These are phyloP conservation scores for Orchesella cincta DNA, from an alignment of 1,140 invertebrate genomes.

Conservation along the genomic window DNA sequence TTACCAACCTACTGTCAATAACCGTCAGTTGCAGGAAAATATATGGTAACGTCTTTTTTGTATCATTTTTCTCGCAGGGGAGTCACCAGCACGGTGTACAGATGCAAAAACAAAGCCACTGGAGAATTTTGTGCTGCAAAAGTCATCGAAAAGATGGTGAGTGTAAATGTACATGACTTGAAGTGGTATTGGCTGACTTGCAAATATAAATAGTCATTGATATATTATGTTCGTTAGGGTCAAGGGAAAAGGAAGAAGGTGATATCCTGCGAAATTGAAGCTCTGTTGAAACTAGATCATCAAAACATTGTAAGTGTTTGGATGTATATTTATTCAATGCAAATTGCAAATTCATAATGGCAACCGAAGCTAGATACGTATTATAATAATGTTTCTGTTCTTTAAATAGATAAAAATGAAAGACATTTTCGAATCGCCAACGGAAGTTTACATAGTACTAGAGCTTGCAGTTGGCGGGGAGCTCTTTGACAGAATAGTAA, in stretches of 20 bases:
- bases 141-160: constrained; percentile 54
- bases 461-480: constrained; percentile 59
- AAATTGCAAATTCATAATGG: background rate
- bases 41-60: too few species aligned
- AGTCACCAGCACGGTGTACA: constrained; percentile 53
- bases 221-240: too few species aligned
- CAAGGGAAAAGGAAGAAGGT: constrained; percentile 52
- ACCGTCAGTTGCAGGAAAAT: too few species aligned
- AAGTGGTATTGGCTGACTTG: too few species aligned
- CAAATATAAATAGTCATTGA: too few species aligned
- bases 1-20: background rate
- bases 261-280: constrained; percentile 51
- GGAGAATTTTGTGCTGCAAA: constrained; percentile 54
- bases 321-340: background rate
- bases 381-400: background rate
- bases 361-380: background rate
- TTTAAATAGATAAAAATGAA: constrained; percentile 55
- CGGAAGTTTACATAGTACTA: constrained; percentile 55
- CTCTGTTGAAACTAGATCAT: constrained; percentile 52
- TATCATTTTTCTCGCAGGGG: constrained; percentile 54
- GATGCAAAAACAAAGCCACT: constrained; percentile 52
- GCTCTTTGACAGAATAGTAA: constrained; percentile 61
- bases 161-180: too few species aligned
- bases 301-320: constrained; percentile 53
- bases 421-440: constrained; percentile 56